Percentiles rank a stretch among this genome's conserved stretches.
These are phyloP conservation scores for Echinarachnius parma DNA, from an alignment of 53 echinoderm and acorn worm genomes.

Conservation along the genomic window DNA sequence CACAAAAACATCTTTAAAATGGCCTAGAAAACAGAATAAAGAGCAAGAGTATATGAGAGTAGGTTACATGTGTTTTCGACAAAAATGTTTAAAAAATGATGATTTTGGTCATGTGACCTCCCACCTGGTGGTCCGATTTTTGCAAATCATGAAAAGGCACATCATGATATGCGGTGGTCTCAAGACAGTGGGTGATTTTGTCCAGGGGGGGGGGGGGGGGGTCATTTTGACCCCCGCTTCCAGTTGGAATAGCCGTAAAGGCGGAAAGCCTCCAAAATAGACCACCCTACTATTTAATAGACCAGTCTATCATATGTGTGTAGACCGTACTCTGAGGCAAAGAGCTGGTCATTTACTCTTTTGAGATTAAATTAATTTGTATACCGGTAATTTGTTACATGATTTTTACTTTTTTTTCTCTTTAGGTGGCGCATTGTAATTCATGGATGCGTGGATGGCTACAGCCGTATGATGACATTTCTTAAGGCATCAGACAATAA, in stretches of 20 bases:
- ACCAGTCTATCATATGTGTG: background rate
- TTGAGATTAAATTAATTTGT: background rate
- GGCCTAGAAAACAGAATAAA: too few species aligned
- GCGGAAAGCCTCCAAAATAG: background rate
- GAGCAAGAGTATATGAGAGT: too few species aligned
- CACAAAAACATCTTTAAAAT: too few species aligned
- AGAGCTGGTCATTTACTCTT: background rate
- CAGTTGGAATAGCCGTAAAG: too few species aligned
- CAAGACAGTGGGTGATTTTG: too few species aligned
- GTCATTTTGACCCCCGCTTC: too few species aligned
- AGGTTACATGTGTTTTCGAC: too few species aligned
- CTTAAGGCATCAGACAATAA: constrained; percentile 47
- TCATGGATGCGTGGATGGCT: constrained; percentile 56
- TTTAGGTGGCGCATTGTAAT: constrained; percentile 57
- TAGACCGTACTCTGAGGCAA: background rate
- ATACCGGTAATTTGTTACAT: background rate
- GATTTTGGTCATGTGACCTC: too few species aligned
- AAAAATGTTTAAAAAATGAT: too few species aligned
- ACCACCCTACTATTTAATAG: background rate
- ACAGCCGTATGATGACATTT: constrained; percentile 41
- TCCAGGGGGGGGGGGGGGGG: background rate
- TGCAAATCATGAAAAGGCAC: too few species aligned
- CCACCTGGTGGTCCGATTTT: too few species aligned
- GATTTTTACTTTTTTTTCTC: constrained; percentile 8
- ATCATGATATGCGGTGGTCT: too few species aligned